phyloP scores from a whole-genome alignment of 2,113 vertebrate genomes.

The Sclerurus mexicanus region DNA sequence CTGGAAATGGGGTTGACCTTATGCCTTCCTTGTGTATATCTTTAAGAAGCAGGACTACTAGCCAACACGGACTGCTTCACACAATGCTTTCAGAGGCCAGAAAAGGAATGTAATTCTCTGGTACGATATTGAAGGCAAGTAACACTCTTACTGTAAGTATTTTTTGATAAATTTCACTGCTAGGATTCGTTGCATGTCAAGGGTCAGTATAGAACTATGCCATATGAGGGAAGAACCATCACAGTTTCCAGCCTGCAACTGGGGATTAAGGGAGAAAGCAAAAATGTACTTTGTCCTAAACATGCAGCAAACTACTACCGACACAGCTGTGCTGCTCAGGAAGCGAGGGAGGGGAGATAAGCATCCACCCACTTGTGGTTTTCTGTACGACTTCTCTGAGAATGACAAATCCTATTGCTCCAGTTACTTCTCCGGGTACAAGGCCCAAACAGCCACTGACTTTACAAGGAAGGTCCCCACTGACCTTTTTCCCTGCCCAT shows the following conservation, averaged over 20 bases:
- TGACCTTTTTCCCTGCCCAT: neutral
- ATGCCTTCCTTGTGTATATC: neutral
- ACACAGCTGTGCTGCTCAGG: neutral
- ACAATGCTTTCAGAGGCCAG: neutral
- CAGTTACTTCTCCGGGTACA: neutral
- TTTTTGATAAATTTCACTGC: neutral
- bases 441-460: neutral
- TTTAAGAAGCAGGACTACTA: neutral
- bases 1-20: neutral
- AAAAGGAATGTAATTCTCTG: neutral
- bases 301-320: neutral
- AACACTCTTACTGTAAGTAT: neutral
- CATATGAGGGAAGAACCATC: neutral
- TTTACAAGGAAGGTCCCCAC: neutral
- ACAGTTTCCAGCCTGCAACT: neutral
- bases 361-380: neutral
- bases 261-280: neutral
- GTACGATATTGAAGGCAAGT: neutral
- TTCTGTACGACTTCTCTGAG: neutral
- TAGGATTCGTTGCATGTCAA: neutral
- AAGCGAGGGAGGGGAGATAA: neutral
- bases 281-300: neutral
- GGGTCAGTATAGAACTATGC: neutral
- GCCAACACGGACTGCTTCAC: neutral
- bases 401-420: neutral